A percentile compares a stretch with the other conserved stretches of the same genome.
These are phyloP conservation scores for Rhinolophus sinicus DNA, from an alignment of 2,113 vertebrate genomes.

Conservation along the genomic window DNA sequence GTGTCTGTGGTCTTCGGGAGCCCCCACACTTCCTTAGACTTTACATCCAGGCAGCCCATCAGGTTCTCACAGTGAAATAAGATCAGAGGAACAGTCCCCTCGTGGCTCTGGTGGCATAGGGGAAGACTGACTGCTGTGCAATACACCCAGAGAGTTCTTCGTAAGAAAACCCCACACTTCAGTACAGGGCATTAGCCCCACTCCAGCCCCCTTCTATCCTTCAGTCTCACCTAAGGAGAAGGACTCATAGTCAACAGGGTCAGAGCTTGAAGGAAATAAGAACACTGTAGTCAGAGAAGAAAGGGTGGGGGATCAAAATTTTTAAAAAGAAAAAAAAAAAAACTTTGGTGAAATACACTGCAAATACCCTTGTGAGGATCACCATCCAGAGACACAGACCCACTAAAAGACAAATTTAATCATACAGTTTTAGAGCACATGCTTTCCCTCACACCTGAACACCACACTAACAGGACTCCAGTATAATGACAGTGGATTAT, in stretches of 20 bases:
- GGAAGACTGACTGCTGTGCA: background rate
- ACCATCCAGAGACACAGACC: background rate
- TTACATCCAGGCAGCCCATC: background rate
- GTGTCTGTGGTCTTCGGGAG: background rate
- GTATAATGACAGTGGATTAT: background rate
- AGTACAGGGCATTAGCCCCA: background rate
- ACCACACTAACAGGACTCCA: background rate
- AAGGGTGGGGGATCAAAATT: too few relatives aligned
- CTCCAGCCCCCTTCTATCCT: accelerated
- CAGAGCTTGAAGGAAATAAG: background rate
- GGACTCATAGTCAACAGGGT: background rate
- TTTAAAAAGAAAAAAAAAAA: background rate
- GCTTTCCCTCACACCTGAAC: background rate
- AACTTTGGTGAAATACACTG: background rate
- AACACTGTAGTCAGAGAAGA: background rate
- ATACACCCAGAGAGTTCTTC: background rate
- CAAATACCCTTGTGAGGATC: background rate
- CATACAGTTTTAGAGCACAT: background rate
- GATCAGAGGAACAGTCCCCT: background rate
- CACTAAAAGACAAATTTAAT: background rate
- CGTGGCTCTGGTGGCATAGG: background rate
- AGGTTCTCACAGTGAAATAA: background rate
- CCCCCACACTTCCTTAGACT: background rate
- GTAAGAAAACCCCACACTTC: background rate
- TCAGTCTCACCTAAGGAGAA: background rate